A percentile compares a stretch with the other conserved stretches of the same genome.
Conservation (phyloP, 2,797 vertebrate species). For the Podargus strigoides region DNA sequence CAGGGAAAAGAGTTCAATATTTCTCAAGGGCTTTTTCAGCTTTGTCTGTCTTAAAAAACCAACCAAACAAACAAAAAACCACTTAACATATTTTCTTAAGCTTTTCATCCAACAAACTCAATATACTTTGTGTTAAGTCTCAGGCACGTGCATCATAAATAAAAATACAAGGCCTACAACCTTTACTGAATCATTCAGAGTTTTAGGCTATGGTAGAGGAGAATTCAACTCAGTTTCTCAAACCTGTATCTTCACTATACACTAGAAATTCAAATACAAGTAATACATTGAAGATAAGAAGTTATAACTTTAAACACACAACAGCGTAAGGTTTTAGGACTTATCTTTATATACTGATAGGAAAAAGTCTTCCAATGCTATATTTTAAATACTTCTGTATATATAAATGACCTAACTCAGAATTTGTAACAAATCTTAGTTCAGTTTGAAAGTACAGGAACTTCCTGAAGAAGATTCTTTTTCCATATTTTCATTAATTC, state of each 20-base stretch:
- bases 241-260: background rate
- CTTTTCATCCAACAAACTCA: background rate
- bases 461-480: background rate
- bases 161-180: background rate
- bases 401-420: background rate
- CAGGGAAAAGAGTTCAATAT: background rate
- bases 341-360: background rate
- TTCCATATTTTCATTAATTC: background rate
- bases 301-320: background rate
- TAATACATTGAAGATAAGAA: background rate
- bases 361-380: background rate
- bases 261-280: background rate
- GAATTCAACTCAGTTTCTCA: background rate
- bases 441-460: background rate
- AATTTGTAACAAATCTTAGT: background rate
- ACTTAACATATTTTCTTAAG: too few species aligned
- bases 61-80: background rate
- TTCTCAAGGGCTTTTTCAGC: background rate
- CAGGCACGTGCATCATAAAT: background rate
- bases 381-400: background rate
- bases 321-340: background rate
- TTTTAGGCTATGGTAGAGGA: background rate
- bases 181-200: background rate
- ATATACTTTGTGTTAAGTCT: background rate
- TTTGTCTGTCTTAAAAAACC: background rate